phyloP scores from a whole-genome alignment of 1,140 invertebrate species.

The Lethrus apterus region DNA sequence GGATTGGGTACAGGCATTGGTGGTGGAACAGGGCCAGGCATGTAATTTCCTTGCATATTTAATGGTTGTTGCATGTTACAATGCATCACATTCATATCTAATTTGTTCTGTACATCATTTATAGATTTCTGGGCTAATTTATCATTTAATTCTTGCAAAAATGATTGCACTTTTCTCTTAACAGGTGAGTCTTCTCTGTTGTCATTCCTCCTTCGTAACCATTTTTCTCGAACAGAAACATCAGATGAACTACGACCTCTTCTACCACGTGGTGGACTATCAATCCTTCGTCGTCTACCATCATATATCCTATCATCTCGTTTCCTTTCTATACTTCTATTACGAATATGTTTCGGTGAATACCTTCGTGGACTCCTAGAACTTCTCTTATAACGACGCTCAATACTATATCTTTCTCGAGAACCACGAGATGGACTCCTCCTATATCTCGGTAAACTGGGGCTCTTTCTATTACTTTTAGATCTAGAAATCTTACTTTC shows the following conservation, averaged over 20 bases:
- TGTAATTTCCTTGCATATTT: no score
- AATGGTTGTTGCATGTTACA: no score
- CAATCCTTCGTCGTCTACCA: neutral
- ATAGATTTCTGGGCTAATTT: constrained; percentile 22
- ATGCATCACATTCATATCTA: no score
- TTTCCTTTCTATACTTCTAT: constrained; percentile 11
- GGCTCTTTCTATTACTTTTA: neutral
- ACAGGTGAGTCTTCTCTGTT: constrained; percentile 3
- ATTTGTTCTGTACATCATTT: no score
- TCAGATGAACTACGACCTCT: constrained; percentile 16
- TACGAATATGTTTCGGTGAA: neutral
- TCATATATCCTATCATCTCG: neutral
- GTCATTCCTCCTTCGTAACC: constrained; percentile 17
- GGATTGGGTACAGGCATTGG: neutral
- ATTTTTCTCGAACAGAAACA: constrained; percentile 14
- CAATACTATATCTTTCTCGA: constrained; percentile 1
- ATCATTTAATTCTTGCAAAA: constrained; percentile 32
- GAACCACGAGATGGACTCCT: neutral
- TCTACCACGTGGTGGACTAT: neutral
- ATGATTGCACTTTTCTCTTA: constrained; percentile 28
- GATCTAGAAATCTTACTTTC: no score
- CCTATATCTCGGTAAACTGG: neutral
- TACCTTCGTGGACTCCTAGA: constrained; percentile 14
- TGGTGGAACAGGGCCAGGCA: no score
- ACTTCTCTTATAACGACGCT: neutral